Percentiles rank a stretch among this genome's conserved stretches.
phyloP scores from a whole-genome alignment of 1,140 invertebrate genomes.

The Drepana arcuata region DNA sequence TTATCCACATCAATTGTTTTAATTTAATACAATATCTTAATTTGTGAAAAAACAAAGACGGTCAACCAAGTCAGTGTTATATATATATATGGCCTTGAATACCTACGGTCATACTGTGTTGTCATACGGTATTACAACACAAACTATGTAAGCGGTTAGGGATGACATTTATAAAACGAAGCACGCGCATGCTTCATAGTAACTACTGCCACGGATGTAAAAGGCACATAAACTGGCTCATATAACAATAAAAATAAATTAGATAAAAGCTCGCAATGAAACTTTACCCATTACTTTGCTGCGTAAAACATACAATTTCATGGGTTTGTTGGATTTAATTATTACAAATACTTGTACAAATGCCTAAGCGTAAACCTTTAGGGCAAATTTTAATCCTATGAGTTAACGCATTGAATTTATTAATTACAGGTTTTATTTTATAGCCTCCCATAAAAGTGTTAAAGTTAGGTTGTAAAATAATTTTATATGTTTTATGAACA shows the following conservation, averaged over 20 bases:
- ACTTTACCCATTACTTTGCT: constrained; percentile 50
- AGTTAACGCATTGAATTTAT: constrained; percentile 9
- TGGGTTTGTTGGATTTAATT: constrained; percentile 54
- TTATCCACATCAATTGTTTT: too few relatives aligned
- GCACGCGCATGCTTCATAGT: constrained; percentile 24
- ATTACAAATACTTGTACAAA: constrained; percentile 44
- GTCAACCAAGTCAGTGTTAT: too few relatives aligned
- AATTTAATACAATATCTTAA: too few relatives aligned
- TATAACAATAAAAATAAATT: constrained; percentile 67
- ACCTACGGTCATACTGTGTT: too few relatives aligned
- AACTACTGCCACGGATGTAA: constrained; percentile 42
- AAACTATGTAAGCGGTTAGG: too few relatives aligned
- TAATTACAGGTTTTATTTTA: not conserved
- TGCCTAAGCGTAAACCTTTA: constrained; percentile 16
- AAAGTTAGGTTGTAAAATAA: too few relatives aligned
- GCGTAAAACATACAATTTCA: constrained; percentile 48
- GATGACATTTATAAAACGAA: constrained; percentile 14
- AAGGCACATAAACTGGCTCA: constrained; percentile 52
- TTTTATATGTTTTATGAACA: too few relatives aligned
- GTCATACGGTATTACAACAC: too few relatives aligned
- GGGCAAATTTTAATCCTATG: constrained; percentile 6
- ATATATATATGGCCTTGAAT: too few relatives aligned
- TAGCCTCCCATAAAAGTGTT: too few relatives aligned
- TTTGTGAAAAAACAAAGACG: too few relatives aligned
- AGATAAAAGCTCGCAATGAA: constrained; percentile 62